Percentiles rank a stretch among this genome's conserved stretches.
Evolutionary conservation across 2,888 invertebrate genomes (phyloP).

Genomic region (Pristionchus exspectatus): DNA sequence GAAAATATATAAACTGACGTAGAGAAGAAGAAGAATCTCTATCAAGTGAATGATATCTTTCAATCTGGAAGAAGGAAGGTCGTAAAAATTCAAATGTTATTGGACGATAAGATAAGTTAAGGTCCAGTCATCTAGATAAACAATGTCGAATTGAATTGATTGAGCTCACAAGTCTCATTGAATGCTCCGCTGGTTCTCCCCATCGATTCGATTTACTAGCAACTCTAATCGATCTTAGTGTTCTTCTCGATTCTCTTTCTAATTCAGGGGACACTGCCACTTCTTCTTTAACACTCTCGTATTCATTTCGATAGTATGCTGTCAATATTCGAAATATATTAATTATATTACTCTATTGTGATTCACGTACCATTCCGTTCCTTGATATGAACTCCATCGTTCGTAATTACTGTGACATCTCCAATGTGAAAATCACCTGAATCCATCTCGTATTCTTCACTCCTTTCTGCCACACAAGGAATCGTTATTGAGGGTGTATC

Average conservation of each 20-base stretch:
- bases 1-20: neutral
- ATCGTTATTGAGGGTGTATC: slow-evolving; percentile 46
- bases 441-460: neutral
- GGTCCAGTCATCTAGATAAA: neutral
- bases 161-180: neutral
- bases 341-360: neutral
- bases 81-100: neutral
- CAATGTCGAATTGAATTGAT: neutral
- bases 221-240: neutral
- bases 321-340: neutral
- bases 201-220: slow-evolving; percentile 45
- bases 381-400: slow-evolving; percentile 31
- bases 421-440: slow-evolving; percentile 6
- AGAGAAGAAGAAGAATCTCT: slow-evolving; percentile 1
- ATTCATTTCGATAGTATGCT: slow-evolving; percentile 24
- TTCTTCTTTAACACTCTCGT: neutral
- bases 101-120: slow-evolving; percentile 14
- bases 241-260: slow-evolving; percentile 6
- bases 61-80: neutral
- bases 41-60: neutral
- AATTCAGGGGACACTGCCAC: slow-evolving; percentile 19
- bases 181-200: neutral
- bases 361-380: slow-evolving; percentile 17
- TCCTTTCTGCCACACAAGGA: neutral
- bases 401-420: slow-evolving; percentile 33